Evolutionary conservation across 2,113 vertebrate genomes (phyloP), one percentile per base, ranked within the genome.

Genomic region (Antechinus flavipes): DNA sequence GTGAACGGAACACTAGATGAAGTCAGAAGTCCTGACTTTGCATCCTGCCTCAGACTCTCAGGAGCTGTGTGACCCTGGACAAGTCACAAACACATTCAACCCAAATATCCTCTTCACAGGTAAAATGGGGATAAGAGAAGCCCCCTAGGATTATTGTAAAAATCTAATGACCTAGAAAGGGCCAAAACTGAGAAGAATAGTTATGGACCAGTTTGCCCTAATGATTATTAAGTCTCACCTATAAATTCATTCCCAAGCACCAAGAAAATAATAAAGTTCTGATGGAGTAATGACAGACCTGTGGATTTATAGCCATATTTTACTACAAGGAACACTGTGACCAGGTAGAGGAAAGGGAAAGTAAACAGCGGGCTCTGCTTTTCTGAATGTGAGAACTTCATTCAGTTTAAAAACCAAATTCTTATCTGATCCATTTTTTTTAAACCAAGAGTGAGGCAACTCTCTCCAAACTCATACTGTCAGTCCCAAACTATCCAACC

Each of bases 401-500:
- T 55, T 94, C 90, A 54, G 46, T 2, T 92, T 97, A 76, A 96
- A 96, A 94, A 97, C 84, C 52, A 92, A 84, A 91, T 19, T 95
- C 89, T 93, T 95, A n/a, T 93, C 94, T 47, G 90, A 84, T 94
- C 95, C 89, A 54, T 52, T 52, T 96, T 98, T 95, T 97, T 97
- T 95, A 95, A 98, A 93, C 11, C 94, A 96, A 92, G 89, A 97
- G 92, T 53, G 90, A 96, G 91, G 91, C 24, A 24, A 94, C 68
- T 47, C 46, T 97, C 95, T 93, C 94, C 58, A 93, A 94, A 92
- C 8, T 91, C 54, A 54, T 46, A 89, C 16, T 91, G 91, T 52
- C 92, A 7, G 68, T 97, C 93, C 92, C 91, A 97, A 68, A 96
- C 92, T 95, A 95, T 76, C 97, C 95, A 96, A 96, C 95, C 93